phyloP scores from a whole-genome alignment of 2,888 invertebrate species.

The Leptothorax acervorum region DNA sequence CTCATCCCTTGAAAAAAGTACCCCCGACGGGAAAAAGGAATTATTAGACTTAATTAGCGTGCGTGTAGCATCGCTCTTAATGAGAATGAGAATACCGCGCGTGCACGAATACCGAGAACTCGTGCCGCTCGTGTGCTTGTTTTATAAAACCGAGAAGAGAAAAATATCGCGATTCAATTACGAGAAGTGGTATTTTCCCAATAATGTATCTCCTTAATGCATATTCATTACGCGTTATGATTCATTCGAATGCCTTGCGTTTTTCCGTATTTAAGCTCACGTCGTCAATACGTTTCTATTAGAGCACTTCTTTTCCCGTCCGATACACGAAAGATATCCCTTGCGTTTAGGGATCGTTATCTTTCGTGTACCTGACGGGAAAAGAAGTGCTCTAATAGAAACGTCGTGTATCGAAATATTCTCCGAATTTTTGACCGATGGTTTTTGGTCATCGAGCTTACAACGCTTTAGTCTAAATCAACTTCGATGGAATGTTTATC shows the following conservation, averaged over 20 bases:
- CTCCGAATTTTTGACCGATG: not conserved
- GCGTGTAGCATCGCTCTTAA: conserved; percentile 17
- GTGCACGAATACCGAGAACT: conserved; percentile 13
- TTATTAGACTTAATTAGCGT: conserved; percentile 30
- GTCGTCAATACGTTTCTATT: not conserved
- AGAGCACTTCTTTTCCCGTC: not conserved
- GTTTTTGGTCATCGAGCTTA: not conserved
- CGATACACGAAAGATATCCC: not conserved
- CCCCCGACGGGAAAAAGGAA: not conserved
- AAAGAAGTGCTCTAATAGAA: too few relatives aligned
- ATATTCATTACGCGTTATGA: conserved; percentile 32
- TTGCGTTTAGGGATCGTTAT: not conserved
- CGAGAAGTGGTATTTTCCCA: conserved; percentile 27
- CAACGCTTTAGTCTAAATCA: not conserved
- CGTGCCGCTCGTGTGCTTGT: not conserved
- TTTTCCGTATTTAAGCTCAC: not conserved
- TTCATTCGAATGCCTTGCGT: conserved; percentile 11
- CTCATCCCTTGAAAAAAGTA: not conserved
- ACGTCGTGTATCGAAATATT: too few relatives aligned
- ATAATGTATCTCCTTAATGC: conserved; percentile 25
- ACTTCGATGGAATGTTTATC: not conserved
- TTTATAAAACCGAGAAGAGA: conserved; percentile 20
- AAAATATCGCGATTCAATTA: conserved; percentile 32
- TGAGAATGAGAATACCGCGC: not conserved
- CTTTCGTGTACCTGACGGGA: too few relatives aligned